These are phyloP conservation scores for Cheilosia vulpina DNA, from an alignment of 2,888 invertebrate species.

Conservation along the genomic window DNA sequence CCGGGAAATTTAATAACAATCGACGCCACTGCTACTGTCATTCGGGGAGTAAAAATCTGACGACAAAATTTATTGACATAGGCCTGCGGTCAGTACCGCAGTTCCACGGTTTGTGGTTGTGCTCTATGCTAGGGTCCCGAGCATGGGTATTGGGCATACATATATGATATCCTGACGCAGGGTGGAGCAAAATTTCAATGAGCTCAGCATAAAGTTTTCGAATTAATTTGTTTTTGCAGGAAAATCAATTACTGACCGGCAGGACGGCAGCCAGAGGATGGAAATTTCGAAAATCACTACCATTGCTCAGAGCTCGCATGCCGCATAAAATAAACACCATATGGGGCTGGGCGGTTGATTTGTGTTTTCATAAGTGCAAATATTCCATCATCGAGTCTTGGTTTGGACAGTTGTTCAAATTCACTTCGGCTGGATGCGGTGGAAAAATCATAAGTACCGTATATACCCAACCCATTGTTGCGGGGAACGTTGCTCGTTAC, in stretches of 20 bases:
- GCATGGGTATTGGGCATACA: neutral
- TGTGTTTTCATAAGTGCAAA: slow-evolving; percentile 24
- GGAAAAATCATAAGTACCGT: no score
- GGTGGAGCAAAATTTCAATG: slow-evolving; percentile 51
- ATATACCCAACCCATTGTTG: no score
- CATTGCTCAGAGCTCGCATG: slow-evolving; percentile 26
- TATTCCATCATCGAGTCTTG: slow-evolving; percentile 10
- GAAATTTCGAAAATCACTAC: slow-evolving; percentile 21
- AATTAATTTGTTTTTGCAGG: slow-evolving; percentile 66
- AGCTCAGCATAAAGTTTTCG: slow-evolving; percentile 57
- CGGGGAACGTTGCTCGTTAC: no score
- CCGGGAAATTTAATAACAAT: slow-evolving; percentile 64
- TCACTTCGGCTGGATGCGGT: no score
- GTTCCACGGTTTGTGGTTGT: slow-evolving; percentile 29
- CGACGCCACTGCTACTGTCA: slow-evolving; percentile 38
- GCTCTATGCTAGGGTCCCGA: neutral
- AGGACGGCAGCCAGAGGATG: neutral
- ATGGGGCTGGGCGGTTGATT: slow-evolving; percentile 16
- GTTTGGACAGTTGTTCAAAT: neutral
- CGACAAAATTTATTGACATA: slow-evolving; percentile 59
- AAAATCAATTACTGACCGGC: slow-evolving; percentile 61
- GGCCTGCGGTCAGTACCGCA: slow-evolving; percentile 58
- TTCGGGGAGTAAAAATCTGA: slow-evolving; percentile 52
- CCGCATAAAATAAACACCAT: slow-evolving; percentile 50
- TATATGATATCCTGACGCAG: neutral